phyloP scores from a whole-genome alignment of 2,113 vertebrate species.

The Notiomystis cincta region DNA sequence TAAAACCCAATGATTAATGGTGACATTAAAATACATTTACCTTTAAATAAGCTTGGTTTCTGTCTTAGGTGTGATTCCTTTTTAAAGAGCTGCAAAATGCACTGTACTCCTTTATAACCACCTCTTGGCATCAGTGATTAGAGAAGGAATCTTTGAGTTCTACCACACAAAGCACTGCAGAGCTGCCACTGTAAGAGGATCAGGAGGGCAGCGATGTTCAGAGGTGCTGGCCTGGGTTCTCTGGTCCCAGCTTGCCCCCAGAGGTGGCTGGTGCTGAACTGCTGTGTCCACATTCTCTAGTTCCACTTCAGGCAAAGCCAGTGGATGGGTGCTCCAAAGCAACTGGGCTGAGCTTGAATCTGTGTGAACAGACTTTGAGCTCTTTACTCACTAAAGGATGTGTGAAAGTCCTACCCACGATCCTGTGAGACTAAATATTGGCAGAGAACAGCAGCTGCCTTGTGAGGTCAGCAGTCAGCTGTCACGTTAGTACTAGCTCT shows the following conservation, averaged over 20 bases:
- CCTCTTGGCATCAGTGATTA: background rate
- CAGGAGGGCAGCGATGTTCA: background rate
- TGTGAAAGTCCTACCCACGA: background rate
- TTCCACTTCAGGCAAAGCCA: background rate
- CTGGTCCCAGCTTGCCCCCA: background rate
- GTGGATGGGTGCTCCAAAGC: background rate
- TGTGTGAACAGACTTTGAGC: background rate
- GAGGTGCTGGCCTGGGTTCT: background rate
- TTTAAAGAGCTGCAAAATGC: background rate
- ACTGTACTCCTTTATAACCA: background rate
- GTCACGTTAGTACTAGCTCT: background rate
- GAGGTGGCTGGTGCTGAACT: background rate
- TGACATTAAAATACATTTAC: conserved; percentile 57
- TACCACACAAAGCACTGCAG: background rate
- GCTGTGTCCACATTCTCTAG: background rate
- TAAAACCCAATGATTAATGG: conserved; percentile 49
- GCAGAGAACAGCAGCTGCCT: background rate
- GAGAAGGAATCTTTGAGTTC: background rate
- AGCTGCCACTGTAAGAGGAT: background rate
- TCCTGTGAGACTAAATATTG: conserved; percentile 10
- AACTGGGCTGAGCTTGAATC: background rate
- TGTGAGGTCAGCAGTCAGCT: background rate
- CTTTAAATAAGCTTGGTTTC: conserved; percentile 41
- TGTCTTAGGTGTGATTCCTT: background rate
- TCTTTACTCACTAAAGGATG: background rate